These are phyloP conservation scores for Neomicropteryx cornuta DNA, from an alignment of 1,140 invertebrate species.

Conservation along the genomic window DNA sequence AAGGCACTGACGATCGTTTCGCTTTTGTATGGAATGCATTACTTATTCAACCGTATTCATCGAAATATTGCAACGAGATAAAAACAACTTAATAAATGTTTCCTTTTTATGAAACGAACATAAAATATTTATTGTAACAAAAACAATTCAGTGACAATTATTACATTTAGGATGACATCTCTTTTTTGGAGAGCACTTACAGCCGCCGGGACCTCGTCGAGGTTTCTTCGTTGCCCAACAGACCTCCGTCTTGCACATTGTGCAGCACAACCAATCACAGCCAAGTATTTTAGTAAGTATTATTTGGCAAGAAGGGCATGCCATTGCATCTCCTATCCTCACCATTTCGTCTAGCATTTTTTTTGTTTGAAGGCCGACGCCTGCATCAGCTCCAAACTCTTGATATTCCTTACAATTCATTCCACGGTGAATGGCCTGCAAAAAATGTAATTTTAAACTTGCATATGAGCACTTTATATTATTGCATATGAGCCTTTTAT, in stretches of 20 bases:
- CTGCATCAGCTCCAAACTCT: not conserved
- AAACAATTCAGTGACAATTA: constrained; percentile 80
- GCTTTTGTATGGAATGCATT: too few species aligned
- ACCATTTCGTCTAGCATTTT: not conserved
- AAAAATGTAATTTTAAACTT: too few species aligned
- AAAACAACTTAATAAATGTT: too few species aligned
- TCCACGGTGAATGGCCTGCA: constrained; percentile 62
- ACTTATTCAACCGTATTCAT: too few species aligned
- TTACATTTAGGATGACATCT: constrained; percentile 82
- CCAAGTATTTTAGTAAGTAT: constrained; percentile 41
- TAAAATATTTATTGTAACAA: too few species aligned
- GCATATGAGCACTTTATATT: too few species aligned
- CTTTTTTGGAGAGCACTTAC: too few species aligned
- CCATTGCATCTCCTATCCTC: not conserved
- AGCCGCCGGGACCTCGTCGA: too few species aligned
- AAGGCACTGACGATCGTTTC: too few species aligned
- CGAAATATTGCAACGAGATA: too few species aligned
- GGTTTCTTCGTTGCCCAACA: constrained; percentile 40
- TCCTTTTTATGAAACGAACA: too few species aligned
- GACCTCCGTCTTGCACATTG: constrained; percentile 44
- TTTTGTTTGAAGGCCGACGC: not conserved
- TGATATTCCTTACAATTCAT: constrained; percentile 58
- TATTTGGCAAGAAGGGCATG: not conserved
- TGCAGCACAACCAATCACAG: constrained; percentile 47
- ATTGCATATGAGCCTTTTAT: too few species aligned